Conservation (phyloP, 2,888 invertebrate genomes). For the Cetonia aurata region DNA sequence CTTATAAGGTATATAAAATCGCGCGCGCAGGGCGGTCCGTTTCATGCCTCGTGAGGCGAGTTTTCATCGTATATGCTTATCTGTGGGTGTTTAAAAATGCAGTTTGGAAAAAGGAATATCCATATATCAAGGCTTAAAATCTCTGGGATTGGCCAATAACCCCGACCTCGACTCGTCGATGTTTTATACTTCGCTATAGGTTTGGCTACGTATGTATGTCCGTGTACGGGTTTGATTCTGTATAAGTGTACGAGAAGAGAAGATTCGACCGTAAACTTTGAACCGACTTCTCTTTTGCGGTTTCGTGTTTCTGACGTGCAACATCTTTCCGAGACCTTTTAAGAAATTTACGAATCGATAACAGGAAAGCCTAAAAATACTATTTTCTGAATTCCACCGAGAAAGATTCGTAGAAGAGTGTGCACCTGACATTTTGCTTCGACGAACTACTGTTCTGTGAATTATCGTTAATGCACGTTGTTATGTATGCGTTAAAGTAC, state of each 20-base stretch:
- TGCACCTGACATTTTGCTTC: too few species aligned
- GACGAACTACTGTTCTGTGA: too few species aligned
- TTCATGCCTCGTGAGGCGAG: conserved; percentile 46
- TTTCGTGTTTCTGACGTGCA: conserved; percentile 26
- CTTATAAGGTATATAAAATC: conserved; percentile 52
- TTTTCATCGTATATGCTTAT: conserved; percentile 54
- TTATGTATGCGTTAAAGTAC: too few species aligned
- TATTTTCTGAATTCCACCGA: too few species aligned
- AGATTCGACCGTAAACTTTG: conserved; percentile 24
- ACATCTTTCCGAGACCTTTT: conserved; percentile 12
- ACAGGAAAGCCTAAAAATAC: conserved; percentile 14
- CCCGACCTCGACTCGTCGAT: conserved; percentile 49
- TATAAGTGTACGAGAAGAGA: too few species aligned
- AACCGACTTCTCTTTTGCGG: conserved; percentile 11
- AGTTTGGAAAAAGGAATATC: conserved; percentile 56
- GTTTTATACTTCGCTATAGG: conserved; percentile 39
- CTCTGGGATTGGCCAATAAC: conserved; percentile 57
- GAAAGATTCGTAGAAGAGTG: too few species aligned
- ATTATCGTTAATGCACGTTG: too few species aligned
- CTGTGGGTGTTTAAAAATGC: conserved; percentile 59
- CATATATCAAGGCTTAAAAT: conserved; percentile 59
- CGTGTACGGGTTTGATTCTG: too few species aligned
- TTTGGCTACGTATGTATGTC: conserved; percentile 14
- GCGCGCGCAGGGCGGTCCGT: conserved; percentile 50
- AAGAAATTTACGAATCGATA: conserved; percentile 6